Conservation (phyloP, 1,140 invertebrate genomes). For the Anoplolepis gracilipes region DNA sequence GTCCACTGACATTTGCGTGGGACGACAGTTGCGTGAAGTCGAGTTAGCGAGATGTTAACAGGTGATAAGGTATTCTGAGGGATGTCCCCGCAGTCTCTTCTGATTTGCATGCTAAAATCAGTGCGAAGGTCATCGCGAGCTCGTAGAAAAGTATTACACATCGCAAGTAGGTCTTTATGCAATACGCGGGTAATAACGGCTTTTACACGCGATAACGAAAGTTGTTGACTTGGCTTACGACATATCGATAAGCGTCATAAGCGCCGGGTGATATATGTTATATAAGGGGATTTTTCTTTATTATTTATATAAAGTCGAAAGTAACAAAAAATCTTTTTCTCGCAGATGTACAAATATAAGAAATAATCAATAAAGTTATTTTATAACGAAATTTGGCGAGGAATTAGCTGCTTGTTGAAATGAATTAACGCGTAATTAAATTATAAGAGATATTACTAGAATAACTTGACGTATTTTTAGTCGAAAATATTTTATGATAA, state of each 20-base stretch:
- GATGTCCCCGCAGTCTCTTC: slow-evolving; percentile 11
- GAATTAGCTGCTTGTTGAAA: slow-evolving; percentile 23
- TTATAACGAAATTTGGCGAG: background rate
- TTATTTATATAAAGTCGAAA: background rate
- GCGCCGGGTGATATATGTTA: too few relatives aligned
- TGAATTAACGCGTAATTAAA: background rate
- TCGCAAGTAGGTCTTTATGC: background rate
- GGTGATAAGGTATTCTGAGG: slow-evolving; percentile 13
- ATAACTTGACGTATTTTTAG: background rate
- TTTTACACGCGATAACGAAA: slow-evolving; percentile 27
- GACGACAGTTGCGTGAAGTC: slow-evolving; percentile 46
- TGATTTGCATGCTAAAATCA: slow-evolving; percentile 53
- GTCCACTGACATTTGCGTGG: slow-evolving; percentile 60
- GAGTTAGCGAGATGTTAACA: slow-evolving; percentile 38
- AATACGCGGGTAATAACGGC: slow-evolving; percentile 21
- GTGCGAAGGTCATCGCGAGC: slow-evolving; percentile 37
- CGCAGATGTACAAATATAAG: background rate
- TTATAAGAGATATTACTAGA: background rate
- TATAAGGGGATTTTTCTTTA: slow-evolving; percentile 1
- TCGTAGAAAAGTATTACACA: slow-evolving; percentile 23
- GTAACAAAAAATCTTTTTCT: background rate
- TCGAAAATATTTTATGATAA: background rate
- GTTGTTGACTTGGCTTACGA: slow-evolving; percentile 8
- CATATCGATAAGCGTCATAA: slow-evolving; percentile 8
- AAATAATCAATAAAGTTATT: background rate